These are phyloP conservation scores for Ctenopoma kingsleyae DNA, from an alignment of 2,797 vertebrate genomes.

Conservation along the genomic window DNA sequence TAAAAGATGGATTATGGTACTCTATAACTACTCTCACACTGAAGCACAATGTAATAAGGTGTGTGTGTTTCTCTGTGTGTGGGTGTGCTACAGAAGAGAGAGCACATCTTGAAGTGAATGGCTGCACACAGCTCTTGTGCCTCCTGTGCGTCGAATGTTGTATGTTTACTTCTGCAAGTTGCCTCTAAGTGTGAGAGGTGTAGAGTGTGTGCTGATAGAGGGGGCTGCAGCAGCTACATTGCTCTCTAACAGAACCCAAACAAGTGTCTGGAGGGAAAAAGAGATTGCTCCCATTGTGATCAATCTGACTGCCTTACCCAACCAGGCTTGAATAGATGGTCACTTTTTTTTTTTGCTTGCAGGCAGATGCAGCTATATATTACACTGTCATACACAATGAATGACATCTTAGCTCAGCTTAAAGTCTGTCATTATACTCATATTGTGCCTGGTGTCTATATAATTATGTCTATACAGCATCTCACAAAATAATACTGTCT, in stretches of 20 bases:
- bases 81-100: slow-evolving; percentile 13
- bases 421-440: slow-evolving; percentile 24
- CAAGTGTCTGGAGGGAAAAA: slow-evolving; percentile 55
- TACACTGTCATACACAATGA: slow-evolving; percentile 14
- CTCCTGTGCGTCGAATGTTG: slow-evolving; percentile 34
- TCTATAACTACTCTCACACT: slow-evolving; percentile 59
- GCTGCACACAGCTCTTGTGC: slow-evolving; percentile 34
- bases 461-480: slow-evolving; percentile 26
- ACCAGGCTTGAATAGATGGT: slow-evolving; percentile 58
- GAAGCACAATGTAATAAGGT: slow-evolving; percentile 62
- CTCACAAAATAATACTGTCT: neutral
- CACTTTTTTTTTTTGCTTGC: slow-evolving; percentile 43
- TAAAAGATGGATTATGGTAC: slow-evolving; percentile 73
- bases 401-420: slow-evolving; percentile 14
- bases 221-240: slow-evolving; percentile 59
- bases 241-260: slow-evolving; percentile 52
- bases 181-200: slow-evolving; percentile 54
- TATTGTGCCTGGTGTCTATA: slow-evolving; percentile 17
- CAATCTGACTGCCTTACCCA: slow-evolving; percentile 66
- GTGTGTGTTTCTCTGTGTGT: slow-evolving; percentile 28
- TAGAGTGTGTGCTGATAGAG: slow-evolving; percentile 66
- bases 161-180: slow-evolving; percentile 58
- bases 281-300: slow-evolving; percentile 69
- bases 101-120: slow-evolving; percentile 45
- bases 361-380: slow-evolving; percentile 24